These are phyloP conservation scores for Anseranas semipalmata DNA, from an alignment of 2,113 vertebrate species.

Conservation along the genomic window DNA sequence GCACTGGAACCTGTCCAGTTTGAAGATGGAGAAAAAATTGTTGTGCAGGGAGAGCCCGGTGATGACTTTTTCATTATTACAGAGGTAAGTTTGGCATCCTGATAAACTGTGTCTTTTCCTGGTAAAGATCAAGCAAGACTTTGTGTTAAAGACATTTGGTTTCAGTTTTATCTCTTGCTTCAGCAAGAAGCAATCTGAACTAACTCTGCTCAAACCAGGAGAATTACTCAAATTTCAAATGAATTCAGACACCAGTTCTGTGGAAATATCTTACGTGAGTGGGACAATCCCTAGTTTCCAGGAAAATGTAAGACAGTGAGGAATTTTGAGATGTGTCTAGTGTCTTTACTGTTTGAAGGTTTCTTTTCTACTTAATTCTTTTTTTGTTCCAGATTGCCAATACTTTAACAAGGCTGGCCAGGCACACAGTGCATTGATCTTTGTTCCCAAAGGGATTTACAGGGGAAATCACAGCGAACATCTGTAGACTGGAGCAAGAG, in stretches of 20 bases:
- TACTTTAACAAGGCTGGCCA: background rate
- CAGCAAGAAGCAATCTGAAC: background rate
- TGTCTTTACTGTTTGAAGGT: background rate
- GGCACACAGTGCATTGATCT: background rate
- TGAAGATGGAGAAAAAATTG: conserved; percentile 96
- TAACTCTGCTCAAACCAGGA: background rate
- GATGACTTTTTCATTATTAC: conserved; percentile 98
- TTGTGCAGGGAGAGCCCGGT: conserved; percentile 93
- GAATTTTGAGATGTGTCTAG: conserved; percentile 16
- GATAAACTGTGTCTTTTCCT: conserved; percentile 7
- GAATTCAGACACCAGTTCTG: background rate
- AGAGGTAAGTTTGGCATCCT: conserved; percentile 81
- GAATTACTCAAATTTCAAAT: background rate
- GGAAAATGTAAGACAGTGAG: background rate
- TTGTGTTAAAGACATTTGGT: background rate
- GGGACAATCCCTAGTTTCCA: background rate
- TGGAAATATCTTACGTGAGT: background rate
- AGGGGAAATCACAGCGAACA: background rate
- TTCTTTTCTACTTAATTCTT: background rate
- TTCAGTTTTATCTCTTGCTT: conserved; percentile 9
- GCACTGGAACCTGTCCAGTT: conserved; percentile 95
- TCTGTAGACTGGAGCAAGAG: background rate
- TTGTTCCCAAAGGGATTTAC: background rate
- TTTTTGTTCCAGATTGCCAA: background rate
- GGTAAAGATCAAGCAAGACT: conserved; percentile 11